Base-by-base conservation (phyloP, 1,140 invertebrate genomes). In the Phthorimaea operculella region DNA sequence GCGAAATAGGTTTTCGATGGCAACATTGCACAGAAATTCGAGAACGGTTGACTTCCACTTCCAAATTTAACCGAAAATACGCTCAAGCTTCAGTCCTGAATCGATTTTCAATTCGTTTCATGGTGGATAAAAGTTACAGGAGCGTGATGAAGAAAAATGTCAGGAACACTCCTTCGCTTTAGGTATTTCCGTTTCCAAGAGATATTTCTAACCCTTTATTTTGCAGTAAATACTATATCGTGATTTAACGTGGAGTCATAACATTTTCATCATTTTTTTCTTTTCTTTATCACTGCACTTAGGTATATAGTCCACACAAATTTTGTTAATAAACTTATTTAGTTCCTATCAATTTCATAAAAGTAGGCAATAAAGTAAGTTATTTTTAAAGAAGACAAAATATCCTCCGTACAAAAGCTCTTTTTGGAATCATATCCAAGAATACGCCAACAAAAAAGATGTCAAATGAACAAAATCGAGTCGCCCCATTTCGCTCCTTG, bases 91-190 rank as follows among this genome's bases (percentile, higher is more conserved):
- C 8, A 39, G 36, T 12, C n/a, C 36, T 39, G 36, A 39, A 39
- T 39, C 36, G 36, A 39, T 39, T 39, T 39, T 39, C 36, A 39
- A 39, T 39, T 39, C 36, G 36, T 39, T 39, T 39, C 36, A 39
- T 39, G 10, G 36, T 39, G 36, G 36, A 39, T 39, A 39, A 39
- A 39, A 39, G 36, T 39, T 39, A 39, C 36, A 39, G 36, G 36
- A n/a, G 36, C 36, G 36, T 39, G 36, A 39, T 39, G 36, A 39
- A 39, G 36, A 39, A 39, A 39, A 39, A 39, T 39, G 36, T 39
- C 36, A 39, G n/a, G 36, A 39, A 39, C 36, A 39, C 36, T 39
- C 36, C 36, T 39, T 9, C 36, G 36, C 36, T 39, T 39, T 39
- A 1, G 36, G n/a, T 51, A 51, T 36, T 33, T 18, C 6, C 49